These are phyloP conservation scores for Trisateles emortualis DNA, from an alignment of 2,888 invertebrate genomes.

Conservation along the genomic window DNA sequence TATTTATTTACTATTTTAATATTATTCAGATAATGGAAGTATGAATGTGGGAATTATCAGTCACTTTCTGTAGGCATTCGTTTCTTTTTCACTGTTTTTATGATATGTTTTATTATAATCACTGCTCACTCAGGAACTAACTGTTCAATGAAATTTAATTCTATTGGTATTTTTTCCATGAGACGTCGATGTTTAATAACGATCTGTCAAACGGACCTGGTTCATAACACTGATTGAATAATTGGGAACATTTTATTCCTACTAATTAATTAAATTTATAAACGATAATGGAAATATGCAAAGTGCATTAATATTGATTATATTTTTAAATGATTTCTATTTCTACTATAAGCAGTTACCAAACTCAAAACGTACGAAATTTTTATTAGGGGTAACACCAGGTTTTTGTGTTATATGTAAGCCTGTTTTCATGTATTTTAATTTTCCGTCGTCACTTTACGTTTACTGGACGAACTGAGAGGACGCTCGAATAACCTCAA, in stretches of 20 bases:
- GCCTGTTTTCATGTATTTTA: no score
- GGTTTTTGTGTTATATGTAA: no score
- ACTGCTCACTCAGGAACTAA: constrained; percentile 19
- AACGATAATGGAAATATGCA: no score
- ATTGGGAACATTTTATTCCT: not conserved
- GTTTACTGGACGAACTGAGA: no score
- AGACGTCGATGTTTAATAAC: constrained; percentile 25
- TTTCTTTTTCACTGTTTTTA: constrained; percentile 6
- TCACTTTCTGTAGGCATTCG: constrained; percentile 8
- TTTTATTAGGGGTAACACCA: no score
- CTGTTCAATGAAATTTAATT: not conserved
- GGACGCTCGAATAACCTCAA: no score
- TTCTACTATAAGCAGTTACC: no score
- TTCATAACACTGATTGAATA: not conserved
- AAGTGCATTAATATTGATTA: no score
- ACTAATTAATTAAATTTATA: no score
- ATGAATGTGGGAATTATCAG: constrained; percentile 7
- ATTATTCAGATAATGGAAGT: not conserved
- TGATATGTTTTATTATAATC: constrained; percentile 45
- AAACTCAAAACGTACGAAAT: no score
- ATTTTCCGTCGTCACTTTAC: no score
- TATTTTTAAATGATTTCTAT: no score
- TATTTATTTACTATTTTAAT: not conserved
- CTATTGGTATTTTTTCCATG: not conserved
- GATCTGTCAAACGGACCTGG: not conserved